Conservation (phyloP, 2,113 vertebrate genomes). For the Pseudorectes ferrugineus region DNA sequence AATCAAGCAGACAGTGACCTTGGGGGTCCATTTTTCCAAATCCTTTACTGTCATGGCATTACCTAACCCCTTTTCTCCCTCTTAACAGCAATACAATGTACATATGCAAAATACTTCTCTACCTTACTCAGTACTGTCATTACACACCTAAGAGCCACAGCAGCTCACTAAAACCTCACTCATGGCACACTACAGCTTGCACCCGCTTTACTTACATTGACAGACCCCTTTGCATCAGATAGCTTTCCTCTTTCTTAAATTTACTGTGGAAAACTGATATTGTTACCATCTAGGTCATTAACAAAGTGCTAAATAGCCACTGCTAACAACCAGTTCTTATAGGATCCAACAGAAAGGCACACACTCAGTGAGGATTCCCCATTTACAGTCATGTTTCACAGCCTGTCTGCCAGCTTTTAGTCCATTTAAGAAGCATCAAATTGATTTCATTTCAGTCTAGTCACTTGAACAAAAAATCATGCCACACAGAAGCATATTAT, state of each 20-base stretch:
- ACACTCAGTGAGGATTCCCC: background rate
- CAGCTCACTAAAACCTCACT: background rate
- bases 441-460: conserved; percentile 54
- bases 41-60: background rate
- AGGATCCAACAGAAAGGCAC: background rate
- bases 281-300: background rate
- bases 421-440: conserved; percentile 25
- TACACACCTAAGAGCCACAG: background rate
- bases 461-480: conserved; percentile 38
- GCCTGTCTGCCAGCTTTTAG: background rate
- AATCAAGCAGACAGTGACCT: background rate
- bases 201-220: background rate
- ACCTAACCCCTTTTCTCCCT: background rate
- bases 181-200: background rate
- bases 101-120: background rate
- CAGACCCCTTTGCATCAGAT: background rate
- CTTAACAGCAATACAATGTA: background rate
- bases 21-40: background rate
- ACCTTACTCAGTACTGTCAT: background rate
- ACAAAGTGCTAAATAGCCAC: background rate
- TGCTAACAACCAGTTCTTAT: background rate
- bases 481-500: conserved; percentile 18
- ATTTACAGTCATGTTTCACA: conserved; percentile 6
- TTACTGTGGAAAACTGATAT: background rate
- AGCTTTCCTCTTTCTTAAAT: background rate